Evolutionary conservation across 2,888 invertebrate species (phyloP).

Genomic region (Drosophila rubida): DNA sequence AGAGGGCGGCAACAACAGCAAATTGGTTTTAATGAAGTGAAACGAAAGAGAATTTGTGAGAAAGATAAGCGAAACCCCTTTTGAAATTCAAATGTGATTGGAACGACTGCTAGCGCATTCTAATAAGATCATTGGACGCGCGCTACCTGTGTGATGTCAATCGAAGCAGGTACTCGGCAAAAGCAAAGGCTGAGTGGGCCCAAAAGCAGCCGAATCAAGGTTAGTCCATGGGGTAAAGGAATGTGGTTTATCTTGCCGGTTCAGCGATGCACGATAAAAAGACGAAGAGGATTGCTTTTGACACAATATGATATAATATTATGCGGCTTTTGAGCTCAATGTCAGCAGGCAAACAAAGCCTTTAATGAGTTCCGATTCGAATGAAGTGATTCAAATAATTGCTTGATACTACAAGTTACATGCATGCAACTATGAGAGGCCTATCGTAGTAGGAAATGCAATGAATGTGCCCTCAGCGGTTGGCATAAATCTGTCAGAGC

Average conservation of each 20-base stretch:
- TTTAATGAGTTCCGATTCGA: background rate
- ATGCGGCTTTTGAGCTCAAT: conserved; percentile 22
- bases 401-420: background rate
- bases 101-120: conserved; percentile 52
- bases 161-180: conserved; percentile 53
- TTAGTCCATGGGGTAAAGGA: conserved; percentile 30
- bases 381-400: background rate
- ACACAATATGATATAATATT: conserved; percentile 29
- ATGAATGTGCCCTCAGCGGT: background rate
- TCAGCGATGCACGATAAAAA: conserved; percentile 13
- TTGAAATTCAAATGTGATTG: conserved; percentile 42
- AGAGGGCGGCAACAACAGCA: conserved; percentile 29
- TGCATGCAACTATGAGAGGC: background rate
- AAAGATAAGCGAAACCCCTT: conserved; percentile 32
- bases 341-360: background rate
- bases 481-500: conserved; percentile 56
- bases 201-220: conserved; percentile 33
- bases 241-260: conserved; percentile 26
- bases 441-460: background rate
- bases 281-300: conserved; percentile 8
- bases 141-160: conserved; percentile 54
- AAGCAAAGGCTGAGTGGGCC: conserved; percentile 9
- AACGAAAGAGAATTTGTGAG: conserved; percentile 29
- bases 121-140: conserved; percentile 48
- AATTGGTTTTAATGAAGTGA: conserved; percentile 58